phyloP scores from a whole-genome alignment of 2,797 vertebrate genomes.

The Coranthus polyacanthus region DNA sequence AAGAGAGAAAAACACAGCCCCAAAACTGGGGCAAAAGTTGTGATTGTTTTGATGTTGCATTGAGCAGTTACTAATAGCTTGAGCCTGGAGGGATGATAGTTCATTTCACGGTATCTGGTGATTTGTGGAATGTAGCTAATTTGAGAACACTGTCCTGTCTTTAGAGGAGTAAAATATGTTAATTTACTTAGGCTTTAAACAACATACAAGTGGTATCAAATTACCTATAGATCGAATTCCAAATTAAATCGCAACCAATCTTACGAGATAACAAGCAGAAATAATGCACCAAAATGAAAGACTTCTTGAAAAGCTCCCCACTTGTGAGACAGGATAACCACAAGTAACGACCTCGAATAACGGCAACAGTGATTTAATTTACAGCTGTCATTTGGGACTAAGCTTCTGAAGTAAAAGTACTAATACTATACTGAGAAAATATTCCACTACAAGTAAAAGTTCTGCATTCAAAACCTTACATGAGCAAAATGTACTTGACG shows the following conservation, averaged over 20 bases:
- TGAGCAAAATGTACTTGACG: no score
- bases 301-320: conserved; percentile 23
- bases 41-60: conserved; percentile 65
- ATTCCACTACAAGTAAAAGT: no score
- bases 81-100: conserved; percentile 48
- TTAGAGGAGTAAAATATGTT: conserved; percentile 35
- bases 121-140: conserved; percentile 51
- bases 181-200: conserved; percentile 48
- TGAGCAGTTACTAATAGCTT: conserved; percentile 39
- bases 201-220: conserved; percentile 24
- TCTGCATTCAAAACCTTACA: no score
- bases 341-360: conserved; percentile 30
- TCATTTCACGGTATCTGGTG: conserved; percentile 57
- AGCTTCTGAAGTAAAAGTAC: background rate
- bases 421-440: no score
- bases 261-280: conserved; percentile 12
- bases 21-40: conserved; percentile 77
- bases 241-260: conserved; percentile 9
- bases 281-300: background rate
- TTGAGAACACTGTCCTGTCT: conserved; percentile 41
- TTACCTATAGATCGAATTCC: conserved; percentile 24
- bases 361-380: conserved; percentile 35
- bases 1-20: conserved; percentile 54
- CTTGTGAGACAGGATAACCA: conserved; percentile 4
- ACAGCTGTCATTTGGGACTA: conserved; percentile 28